phyloP scores from a whole-genome alignment of 1,140 invertebrate species.

The Zaprionus lachaisei region DNA sequence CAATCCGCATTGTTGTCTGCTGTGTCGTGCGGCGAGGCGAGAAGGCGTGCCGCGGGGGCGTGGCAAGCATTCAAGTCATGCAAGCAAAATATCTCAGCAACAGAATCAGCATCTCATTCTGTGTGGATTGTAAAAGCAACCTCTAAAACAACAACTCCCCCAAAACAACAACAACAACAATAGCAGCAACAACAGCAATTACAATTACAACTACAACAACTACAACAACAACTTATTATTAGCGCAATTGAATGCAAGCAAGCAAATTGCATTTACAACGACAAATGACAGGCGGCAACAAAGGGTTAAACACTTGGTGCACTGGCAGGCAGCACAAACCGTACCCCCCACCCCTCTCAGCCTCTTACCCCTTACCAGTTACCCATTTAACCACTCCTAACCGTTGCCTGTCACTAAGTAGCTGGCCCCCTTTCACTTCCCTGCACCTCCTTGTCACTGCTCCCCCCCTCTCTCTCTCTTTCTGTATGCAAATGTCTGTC shows the following conservation, averaged over 20 bases:
- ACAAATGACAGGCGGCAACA: constrained; percentile 22
- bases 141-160: constrained; percentile 11
- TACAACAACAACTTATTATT: constrained; percentile 29
- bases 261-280: constrained; percentile 22
- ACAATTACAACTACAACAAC: background rate
- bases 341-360: background rate
- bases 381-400: constrained; percentile 1
- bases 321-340: constrained; percentile 6
- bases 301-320: constrained; percentile 35
- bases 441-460: background rate
- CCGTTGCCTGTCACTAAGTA: constrained; percentile 7
- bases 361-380: background rate
- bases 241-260: constrained; percentile 26
- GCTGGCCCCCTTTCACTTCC: background rate
- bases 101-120: constrained; percentile 31
- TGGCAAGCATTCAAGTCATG: constrained; percentile 31
- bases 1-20: constrained; percentile 25
- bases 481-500: constrained; percentile 50
- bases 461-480: background rate
- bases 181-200: constrained; percentile 21
- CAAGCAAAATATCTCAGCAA: constrained; percentile 12
- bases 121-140: constrained; percentile 36
- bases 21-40: background rate
- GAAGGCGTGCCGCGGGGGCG: background rate
- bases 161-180: constrained; percentile 19